Base-by-base conservation (phyloP, 2,113 vertebrate genomes). In the Notarius lentiginosus region DNA sequence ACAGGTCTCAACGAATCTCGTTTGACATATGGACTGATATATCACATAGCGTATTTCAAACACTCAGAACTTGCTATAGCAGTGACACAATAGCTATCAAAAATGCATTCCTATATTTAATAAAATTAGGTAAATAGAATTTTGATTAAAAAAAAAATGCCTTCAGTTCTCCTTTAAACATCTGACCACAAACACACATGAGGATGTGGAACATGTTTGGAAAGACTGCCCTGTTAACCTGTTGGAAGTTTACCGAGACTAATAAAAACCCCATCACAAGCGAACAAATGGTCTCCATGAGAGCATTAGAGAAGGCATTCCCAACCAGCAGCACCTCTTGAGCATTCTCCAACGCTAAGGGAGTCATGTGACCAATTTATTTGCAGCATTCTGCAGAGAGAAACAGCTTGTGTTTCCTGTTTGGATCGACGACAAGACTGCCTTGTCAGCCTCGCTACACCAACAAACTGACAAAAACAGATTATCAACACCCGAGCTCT, bases 391-490 rank as follows among this genome's bases (percentile, higher is more conserved):
- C 90, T 80, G 84, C 84, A 41, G 85, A 89, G 89, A 83, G 41
- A 82, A 87, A 88, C 86, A 89, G 88, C 58, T 81, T 86, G 88
- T 82, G 83, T 90, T 89, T 91, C 87, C 88, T 87, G 84, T 70
- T 51, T 86, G 84, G 84, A 65, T 72, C 55, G 63, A 84, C 24
- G 75, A 82, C 66, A 83, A 85, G 60, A 87, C 49, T 5, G 63
- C 72, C 60, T 84, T 51, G 68, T 87, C 83, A 81, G 84, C 56
- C 79, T 49, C 66, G 24, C 82, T 53, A 76, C 53, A 60, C 84
- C 88, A 87, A 88, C 88, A 90, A 34, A 53, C 84, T 90, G 91
- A 90, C 83, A 87, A 87, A 41, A 86, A 85, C 68, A 89, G 81
- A 86, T 89, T 88, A 89, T 30, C 76, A 72, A 51, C 70, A 87